Evolutionary conservation across 2,113 vertebrate genomes (phyloP), one percentile per base, ranked within the genome.

Genomic region (Macrotus californicus): DNA sequence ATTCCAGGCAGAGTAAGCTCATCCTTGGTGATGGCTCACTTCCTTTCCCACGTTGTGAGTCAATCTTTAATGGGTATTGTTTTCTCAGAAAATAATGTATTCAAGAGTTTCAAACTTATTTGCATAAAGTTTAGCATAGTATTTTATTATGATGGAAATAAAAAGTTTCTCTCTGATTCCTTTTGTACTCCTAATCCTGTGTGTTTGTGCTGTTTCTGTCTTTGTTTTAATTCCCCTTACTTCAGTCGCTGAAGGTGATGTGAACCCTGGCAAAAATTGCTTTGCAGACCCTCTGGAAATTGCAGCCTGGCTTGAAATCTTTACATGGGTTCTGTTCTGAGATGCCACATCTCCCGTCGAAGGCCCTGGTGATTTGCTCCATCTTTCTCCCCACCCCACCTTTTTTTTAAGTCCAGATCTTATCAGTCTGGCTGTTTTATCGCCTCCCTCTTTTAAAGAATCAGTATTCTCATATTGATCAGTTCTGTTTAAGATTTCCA

Each of bases 31-130:
- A 72, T 16, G 4, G 24, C 6, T 83, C 14, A 5, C n/a, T 54
- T 86, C 2, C 5, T 61, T 94, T 73, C 59, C 83, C 79, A 16
- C 75, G 79, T 84, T 43, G 61, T 3, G 39, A 82, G 52, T 90
- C 26, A 46, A 7, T 31, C 83, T 91, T 93, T 80, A 29, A 70
- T 61, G 70, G 80, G n/a, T 48, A 79, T 64, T 84, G 34, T 76
- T 89, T 93, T 88, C 91, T 88, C 16, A 41, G 70, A 39, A 91
- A 75, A 77, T 69, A 50, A 43, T 87, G 81, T 52, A 46, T 92
- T 48, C 36, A 56, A 89, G 34, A 80, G n/a, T 88, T 79, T 85
- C 31, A 31, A 77, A 41, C 41, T 52, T 85, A 61, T 66, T 76
- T 54, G 43, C 6, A 52, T 50, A 50, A 76, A 88, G 59, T 89